Evolutionary conservation across 2,888 invertebrate species (phyloP), one percentile per base, ranked within the genome.

Genomic region (Caenorhabditis sp.): DNA sequence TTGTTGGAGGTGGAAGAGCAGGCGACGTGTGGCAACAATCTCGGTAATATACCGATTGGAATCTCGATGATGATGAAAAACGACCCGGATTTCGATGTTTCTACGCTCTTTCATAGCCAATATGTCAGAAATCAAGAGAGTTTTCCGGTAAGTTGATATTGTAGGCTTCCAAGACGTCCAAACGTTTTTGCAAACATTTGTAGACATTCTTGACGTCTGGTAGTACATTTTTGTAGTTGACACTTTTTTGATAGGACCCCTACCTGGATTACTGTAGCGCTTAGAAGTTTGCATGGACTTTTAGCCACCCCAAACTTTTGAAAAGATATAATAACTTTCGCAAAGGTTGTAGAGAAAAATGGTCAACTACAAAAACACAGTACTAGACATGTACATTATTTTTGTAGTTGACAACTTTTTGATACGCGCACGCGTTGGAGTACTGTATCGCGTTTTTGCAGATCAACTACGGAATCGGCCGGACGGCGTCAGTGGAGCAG

Each of bases 31-130:
- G 78, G 81, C 8, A 70, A 53, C 46, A 55, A 68, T 3, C 24
- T 55, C 11, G 17, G 17, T 8, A 41, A 30, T 1, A 53, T 63
- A 43, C 70, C 80, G 0, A 76, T 76, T 22, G 78, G 77, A 2
- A 79, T 79, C n/a, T n/a, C n/a, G n/a, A 61, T 39, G 43, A 43
- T 79, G 71, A 62, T 87, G 52, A 85, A 87, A 52, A 61, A 66
- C 7, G 88, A 88, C 52, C 86, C 87, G 7, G 88, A 88, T 68
- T 78, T 85, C 24, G 80, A 79, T 55, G 78, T 85, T 9, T 53
- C 77, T 6, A 78, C 78, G 20, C 61, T 88, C 22, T 85, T 88
- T 71, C 78, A 80, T 41, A 84, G 81, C 39, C 80, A 78, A 4
- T 76, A 73, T 52, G 43, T 63, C n/a, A 53, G 61, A 13, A 71